Evolutionary conservation across 1,140 invertebrate genomes (phyloP), one percentile per base, ranked within the genome.

Genomic region (Drosophila serrata): DNA sequence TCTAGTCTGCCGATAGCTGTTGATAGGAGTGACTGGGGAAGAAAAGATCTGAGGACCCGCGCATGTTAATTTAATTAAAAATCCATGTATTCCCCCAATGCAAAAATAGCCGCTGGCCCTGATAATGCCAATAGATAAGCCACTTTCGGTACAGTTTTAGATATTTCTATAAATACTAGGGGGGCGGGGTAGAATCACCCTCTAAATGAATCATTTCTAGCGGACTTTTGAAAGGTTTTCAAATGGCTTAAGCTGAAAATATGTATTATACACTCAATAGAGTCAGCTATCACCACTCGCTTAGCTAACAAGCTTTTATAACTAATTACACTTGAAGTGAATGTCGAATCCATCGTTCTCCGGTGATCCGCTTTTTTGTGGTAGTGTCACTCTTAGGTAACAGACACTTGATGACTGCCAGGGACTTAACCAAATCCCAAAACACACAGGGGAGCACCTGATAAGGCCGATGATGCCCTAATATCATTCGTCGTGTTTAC

Each of bases 51-150:
- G 22, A 75, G 40, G 49, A 45, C 42, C 67, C 51, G 60, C 45
- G 67, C 45, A 78, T 79, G 61, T 61, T 79, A 39, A 61, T 40
- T 81, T 82, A 75, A 86, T 86, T 82, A 79, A 82, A 79, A 82
- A 46, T 53, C 63, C 22, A 55, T 77, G 55, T 76, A 72, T 56
- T 51, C 17, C 39, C 39, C 45, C 35, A 22, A 67, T 68, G 65
- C 70, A 56, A 75, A 75, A 75, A 75, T 62, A 73, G 24, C 46
- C 70, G 48, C 29, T 58, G 11, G 7, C 45, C 42, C 35, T 48
- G 64, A 72, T 72, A 59, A 72, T 29, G n/a, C 53, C 43, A 6
- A 49, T 72, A 49, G 67, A 72, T 73, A 59, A 59, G 19, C 31
- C 15, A 7, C 22, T 1, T 49, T 29, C 11, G 29, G 35, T 6